Conservation (phyloP, 2,888 invertebrate genomes). For the Euzophera pinguis region DNA sequence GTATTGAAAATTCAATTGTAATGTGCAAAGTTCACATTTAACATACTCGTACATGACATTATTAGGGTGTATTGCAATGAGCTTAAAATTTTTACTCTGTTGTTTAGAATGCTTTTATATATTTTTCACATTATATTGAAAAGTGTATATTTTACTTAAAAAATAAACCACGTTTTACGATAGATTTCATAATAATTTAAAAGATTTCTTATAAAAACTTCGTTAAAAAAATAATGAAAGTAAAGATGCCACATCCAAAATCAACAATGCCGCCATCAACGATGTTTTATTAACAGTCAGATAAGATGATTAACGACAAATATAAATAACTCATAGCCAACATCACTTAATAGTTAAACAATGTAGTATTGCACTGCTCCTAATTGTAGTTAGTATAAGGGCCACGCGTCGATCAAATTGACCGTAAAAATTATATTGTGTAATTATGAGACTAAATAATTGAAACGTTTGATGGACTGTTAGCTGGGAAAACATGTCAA, state of each 20-base stretch:
- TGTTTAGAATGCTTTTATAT: too few relatives aligned
- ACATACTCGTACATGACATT: too few relatives aligned
- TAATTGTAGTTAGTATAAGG: slow-evolving; percentile 31
- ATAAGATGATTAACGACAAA: slow-evolving; percentile 51
- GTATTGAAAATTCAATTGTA: too few relatives aligned
- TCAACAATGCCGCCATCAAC: background rate
- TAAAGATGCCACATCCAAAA: slow-evolving; percentile 12
- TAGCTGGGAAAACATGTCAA: too few relatives aligned
- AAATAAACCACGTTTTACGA: too few relatives aligned
- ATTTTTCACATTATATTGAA: too few relatives aligned
- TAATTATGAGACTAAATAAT: slow-evolving; percentile 6
- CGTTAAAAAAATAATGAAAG: background rate
- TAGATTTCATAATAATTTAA: too few relatives aligned
- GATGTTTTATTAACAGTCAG: slow-evolving; percentile 32
- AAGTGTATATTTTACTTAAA: background rate
- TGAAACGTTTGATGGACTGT: background rate
- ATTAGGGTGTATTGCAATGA: too few relatives aligned
- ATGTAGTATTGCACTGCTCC: slow-evolving; percentile 21
- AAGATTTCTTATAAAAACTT: too few relatives aligned
- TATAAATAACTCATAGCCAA: slow-evolving; percentile 4
- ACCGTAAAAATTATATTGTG: slow-evolving; percentile 17
- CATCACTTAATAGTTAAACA: slow-evolving; percentile 22
- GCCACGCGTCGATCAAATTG: slow-evolving; percentile 31
- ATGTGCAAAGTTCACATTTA: too few relatives aligned
- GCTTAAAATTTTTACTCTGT: too few relatives aligned